Base-by-base conservation (phyloP, 1,140 invertebrate species). In the Hycleus phaleratus region DNA sequence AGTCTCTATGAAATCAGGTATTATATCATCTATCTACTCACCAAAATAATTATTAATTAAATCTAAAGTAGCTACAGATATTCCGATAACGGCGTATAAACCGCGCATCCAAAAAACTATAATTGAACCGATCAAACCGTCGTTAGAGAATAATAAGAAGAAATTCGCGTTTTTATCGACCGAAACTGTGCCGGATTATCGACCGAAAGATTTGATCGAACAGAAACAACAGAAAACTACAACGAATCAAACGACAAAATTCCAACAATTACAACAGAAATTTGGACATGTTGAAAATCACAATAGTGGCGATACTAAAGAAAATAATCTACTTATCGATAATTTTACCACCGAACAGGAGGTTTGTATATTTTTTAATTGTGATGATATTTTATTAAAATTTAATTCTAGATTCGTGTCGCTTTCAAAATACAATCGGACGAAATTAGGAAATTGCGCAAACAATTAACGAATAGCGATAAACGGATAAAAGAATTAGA, bases 161-260 rank as follows among this genome's bases (percentile, higher is more conserved):
- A 93, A 92, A 75, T 90, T 91, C 73, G 86, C 87, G 2, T 92
- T 92, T 73, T 77, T 93, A 1, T 85, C 87, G 18, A 83, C 85
- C 3, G 86, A 89, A 77, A 91, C 89, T 9, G 82, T 87, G 50
- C 87, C 89, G 38, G 89, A 93, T 76, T 93, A 93, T 74, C 78
- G 90, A 61, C 84, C 88, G 4, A 77, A 68, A 58, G 69, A 71
- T 55, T 56, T 59, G 40, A 70, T 62, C 81, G 53, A 80, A 77
- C 84, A 87, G 61, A 88, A 88, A 64, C 82, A 77, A 47, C 81
- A 84, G 59, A 89, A 88, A 68, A 88, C 85, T 5, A 84, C 78
- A 43, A 82, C 80, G 9, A 88, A 88, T 70, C 85, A 88, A 66
- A 86, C 79, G 60, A 88, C 85, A 0, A 88, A 87, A 72, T 87